These are phyloP conservation scores for Drosophila pseudoananassae DNA, from an alignment of 1,140 invertebrate species.

Conservation along the genomic window DNA sequence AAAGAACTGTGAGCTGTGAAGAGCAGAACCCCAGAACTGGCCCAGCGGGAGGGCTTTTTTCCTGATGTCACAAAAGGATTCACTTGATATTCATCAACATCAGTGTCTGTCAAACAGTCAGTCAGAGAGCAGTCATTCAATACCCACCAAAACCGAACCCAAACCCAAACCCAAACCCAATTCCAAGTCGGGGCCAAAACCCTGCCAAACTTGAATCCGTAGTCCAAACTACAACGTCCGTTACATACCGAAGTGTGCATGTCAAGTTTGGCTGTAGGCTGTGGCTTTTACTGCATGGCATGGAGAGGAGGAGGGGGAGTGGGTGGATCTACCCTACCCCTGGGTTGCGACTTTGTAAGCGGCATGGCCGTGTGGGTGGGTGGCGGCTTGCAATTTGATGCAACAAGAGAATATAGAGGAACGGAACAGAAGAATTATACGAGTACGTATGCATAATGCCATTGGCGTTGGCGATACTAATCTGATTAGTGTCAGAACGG, in stretches of 20 bases:
- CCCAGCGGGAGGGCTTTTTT: slow-evolving; percentile 77
- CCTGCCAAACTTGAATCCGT: slow-evolving; percentile 27
- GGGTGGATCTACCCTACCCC: slow-evolving; percentile 1
- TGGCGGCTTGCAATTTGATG: slow-evolving; percentile 79
- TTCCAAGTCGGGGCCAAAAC: slow-evolving; percentile 7
- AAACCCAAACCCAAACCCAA: slow-evolving; percentile 35
- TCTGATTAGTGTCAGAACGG: slow-evolving; percentile 83
- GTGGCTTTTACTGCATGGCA: slow-evolving; percentile 24
- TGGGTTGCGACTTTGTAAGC: slow-evolving; percentile 10
- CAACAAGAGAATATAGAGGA: slow-evolving; percentile 58
- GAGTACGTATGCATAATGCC: slow-evolving; percentile 61
- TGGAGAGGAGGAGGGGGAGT: too few relatives aligned
- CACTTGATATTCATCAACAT: slow-evolving; percentile 84
- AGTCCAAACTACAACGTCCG: slow-evolving; percentile 62
- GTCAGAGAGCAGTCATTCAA: slow-evolving; percentile 71
- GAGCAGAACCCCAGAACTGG: slow-evolving; percentile 21
- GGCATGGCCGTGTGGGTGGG: slow-evolving; percentile 34
- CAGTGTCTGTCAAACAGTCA: slow-evolving; percentile 82
- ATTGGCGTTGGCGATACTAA: slow-evolving; percentile 80
- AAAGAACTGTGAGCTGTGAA: slow-evolving; percentile 3
- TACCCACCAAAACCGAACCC: slow-evolving; percentile 48
- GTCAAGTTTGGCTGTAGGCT: slow-evolving; percentile 51
- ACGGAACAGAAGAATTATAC: slow-evolving; percentile 48
- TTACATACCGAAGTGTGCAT: slow-evolving; percentile 61
- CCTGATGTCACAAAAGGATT: slow-evolving; percentile 84